Evolutionary conservation across 2,888 invertebrate species (phyloP), one percentile per base, ranked within the genome.

Genomic region (Nemurella pictetii): DNA sequence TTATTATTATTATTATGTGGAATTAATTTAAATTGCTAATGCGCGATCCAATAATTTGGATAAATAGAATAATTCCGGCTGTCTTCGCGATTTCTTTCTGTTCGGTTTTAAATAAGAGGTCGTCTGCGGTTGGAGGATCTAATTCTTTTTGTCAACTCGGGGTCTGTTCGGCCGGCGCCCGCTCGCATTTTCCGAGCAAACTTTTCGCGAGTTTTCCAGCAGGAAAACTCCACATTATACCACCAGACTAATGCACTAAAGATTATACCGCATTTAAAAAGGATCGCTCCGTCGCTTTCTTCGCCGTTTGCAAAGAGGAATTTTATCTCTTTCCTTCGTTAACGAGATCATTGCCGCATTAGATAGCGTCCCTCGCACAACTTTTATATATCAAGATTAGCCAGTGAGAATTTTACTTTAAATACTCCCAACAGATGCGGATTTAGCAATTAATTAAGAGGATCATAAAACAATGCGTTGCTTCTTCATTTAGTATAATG

Each of bases 401-500:
- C 5, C 2, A 25, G 78, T 12, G 80, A 36, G 26, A 20, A 81
- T 81, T 35, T 32, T 81, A 81, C 80, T 81, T 55, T 26, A 82
- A 82, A 55, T 72, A 35, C 82, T 82, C 55, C 29, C 72, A 82
- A 82, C 72, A 72, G 82, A 82, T 72, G 55, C 20, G 29, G 82
- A 82, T 82, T 82, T 55, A 28, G 28, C 26, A 82, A 82, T 82
- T 82, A 82, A 82, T 82, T 82, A 72, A 82, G 72, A 82, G 72
- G 82, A 82, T 82, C 26, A 72, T 27, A 36, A 82, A 82, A 82
- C 82, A 82, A 82, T 72, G 72, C 72, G 25, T 25, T 72, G 55
- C 26, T 27, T 55, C 55, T 82, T 72, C 55, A n/a, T 27, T 82
- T 82, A 9, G 35, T 36, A 15, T 15, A 80, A n/a, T 27, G 28